These are phyloP conservation scores for Dipodomys merriami DNA, from an alignment of 2,113 vertebrate species.

Conservation along the genomic window DNA sequence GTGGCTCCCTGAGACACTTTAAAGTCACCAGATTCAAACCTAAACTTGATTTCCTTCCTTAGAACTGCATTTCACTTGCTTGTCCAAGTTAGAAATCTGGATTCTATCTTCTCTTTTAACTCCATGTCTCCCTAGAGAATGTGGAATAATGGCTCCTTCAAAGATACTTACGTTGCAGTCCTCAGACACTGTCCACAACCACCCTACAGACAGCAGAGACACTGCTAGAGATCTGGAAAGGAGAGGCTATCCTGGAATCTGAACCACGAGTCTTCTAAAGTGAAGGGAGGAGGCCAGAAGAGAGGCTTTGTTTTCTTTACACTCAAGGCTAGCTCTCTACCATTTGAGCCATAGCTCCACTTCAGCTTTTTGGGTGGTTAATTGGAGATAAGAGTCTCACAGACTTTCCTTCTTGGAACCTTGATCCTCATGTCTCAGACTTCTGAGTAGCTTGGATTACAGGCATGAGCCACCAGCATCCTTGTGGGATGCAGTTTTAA, in stretches of 20 bases:
- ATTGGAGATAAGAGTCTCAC: too few species aligned
- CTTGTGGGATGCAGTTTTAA: too few species aligned
- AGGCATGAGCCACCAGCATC: too few species aligned
- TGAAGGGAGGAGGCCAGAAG: not conserved
- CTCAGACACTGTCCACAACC: not conserved
- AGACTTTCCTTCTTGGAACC: too few species aligned
- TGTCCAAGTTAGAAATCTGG: slow-evolving; percentile 34
- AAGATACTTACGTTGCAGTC: not conserved
- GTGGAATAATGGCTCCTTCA: not conserved
- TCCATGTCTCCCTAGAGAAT: not conserved
- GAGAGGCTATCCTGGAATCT: not conserved
- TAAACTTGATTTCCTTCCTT: not conserved
- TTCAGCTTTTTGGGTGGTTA: too few species aligned
- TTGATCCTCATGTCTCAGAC: too few species aligned
- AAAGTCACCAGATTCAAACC: not conserved
- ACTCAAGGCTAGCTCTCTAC: too few species aligned
- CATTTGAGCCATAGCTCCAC: too few species aligned
- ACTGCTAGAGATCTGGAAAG: not conserved
- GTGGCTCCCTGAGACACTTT: not conserved
- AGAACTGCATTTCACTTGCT: not conserved
- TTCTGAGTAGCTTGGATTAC: too few species aligned
- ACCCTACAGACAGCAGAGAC: not conserved
- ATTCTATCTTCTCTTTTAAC: not conserved
- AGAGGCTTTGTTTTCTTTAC: not conserved
- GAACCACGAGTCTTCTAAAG: not conserved